Evolutionary conservation across 2,888 invertebrate genomes (phyloP), one percentile per base, ranked within the genome.

Genomic region (Sphaerophoria rueppellii): DNA sequence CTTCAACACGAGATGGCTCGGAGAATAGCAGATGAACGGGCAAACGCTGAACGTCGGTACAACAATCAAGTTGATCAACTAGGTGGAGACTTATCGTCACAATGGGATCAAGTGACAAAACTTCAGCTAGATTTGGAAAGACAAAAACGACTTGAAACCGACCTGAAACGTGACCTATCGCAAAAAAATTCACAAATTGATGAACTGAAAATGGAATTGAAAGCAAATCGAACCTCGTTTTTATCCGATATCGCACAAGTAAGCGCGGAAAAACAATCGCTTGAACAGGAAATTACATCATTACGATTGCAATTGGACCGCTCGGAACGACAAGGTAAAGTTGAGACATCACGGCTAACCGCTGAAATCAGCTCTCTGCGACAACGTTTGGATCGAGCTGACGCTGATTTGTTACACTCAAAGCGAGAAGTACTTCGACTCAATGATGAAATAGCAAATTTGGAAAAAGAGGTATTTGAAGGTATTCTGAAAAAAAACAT

Each of bases 31-130:
- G 95, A 95, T 70, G 96, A 96, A 90, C 93, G 96, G 40, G 93
- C 95, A 86, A 95, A 95, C 48, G 94, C 95, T 0, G 95, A 96
- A 89, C 93, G 95, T 58, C 93, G 96, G 0, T 96, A 96, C 90
- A 94, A 94, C 81, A 95, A 95, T 85, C 95, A 95, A 89, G 95
- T 96, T 79, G 97, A 97, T 89, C 96, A 96, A 88, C 92, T 97
- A 57, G 95, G 95, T 32, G 94, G 95, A 6, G 97, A 97, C 88
- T 92, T 96, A 34, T 95, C 95, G 0, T 94, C 94, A 0, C 96
- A 97, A 90, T 96, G 96, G 93, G 97, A 97, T 88, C 94, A 95
- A 52, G 95, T 95, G 0, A 94, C 95, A 61, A 96, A 96, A 88
- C 90, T 96, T 35, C 95, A 95, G 92, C 89, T 97, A 89, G 97